Conservation (phyloP, 2,888 invertebrate genomes). For the Plagodis pulveraria region DNA sequence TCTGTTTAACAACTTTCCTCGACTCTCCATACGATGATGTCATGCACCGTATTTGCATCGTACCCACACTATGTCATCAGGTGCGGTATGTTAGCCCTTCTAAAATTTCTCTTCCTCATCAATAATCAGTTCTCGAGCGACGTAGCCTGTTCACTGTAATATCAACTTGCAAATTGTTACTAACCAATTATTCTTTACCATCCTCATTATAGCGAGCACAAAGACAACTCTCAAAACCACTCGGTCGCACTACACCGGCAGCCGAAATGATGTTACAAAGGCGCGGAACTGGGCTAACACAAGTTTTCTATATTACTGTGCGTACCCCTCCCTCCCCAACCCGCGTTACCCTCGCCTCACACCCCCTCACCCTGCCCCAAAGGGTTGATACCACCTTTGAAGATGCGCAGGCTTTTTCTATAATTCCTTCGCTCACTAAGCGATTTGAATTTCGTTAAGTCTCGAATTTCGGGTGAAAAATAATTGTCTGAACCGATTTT, state of each 20-base stretch:
- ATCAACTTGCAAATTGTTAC: not conserved
- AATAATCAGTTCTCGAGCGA: not conserved
- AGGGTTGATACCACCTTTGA: slow-evolving; percentile 83
- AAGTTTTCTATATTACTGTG: slow-evolving; percentile 85
- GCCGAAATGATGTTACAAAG: slow-evolving; percentile 85
- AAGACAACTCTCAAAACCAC: slow-evolving; percentile 53
- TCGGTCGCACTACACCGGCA: slow-evolving; percentile 57
- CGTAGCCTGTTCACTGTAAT: not conserved
- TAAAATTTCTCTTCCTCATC: too few species aligned
- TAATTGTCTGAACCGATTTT: slow-evolving; percentile 80
- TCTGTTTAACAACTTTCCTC: too few species aligned
- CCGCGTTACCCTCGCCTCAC: slow-evolving; percentile 35
- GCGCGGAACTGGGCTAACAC: slow-evolving; percentile 85
- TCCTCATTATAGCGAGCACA: slow-evolving; percentile 31
- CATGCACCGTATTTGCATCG: too few species aligned
- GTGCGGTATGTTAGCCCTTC: too few species aligned
- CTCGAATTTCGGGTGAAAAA: slow-evolving; percentile 83
- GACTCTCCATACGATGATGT: too few species aligned
- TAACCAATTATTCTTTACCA: not conserved
- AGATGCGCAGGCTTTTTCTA: slow-evolving; percentile 84
- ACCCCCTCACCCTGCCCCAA: slow-evolving; percentile 49
- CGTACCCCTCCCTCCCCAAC: slow-evolving; percentile 56
- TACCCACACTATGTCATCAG: too few species aligned
- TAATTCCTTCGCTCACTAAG: slow-evolving; percentile 80
- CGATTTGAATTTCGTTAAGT: slow-evolving; percentile 84